phyloP scores from a whole-genome alignment of 1,140 invertebrate genomes.

The Grapholita molesta region DNA sequence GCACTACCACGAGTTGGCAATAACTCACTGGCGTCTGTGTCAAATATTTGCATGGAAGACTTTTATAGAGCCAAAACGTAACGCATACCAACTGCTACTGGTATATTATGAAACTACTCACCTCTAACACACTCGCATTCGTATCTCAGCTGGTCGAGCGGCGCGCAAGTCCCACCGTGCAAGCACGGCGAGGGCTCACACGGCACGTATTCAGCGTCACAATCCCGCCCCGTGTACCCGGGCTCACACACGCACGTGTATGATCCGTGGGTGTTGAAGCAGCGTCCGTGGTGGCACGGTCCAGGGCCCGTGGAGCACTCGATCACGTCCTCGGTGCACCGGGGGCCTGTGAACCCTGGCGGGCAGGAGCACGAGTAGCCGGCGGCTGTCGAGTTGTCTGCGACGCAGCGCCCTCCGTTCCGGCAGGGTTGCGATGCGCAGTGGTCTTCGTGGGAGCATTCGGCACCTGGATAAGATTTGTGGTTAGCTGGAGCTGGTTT shows the following conservation, averaged over 20 bases:
- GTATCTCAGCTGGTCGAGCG: constrained; percentile 87
- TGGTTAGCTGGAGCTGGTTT: neutral
- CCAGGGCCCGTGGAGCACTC: constrained; percentile 86
- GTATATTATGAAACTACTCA: constrained; percentile 77
- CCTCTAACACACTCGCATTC: constrained; percentile 92
- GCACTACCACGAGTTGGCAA: too few species aligned
- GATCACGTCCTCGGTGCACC: constrained; percentile 93
- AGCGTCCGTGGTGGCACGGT: constrained; percentile 89
- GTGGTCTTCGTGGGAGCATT: constrained; percentile 93
- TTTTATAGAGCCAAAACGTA: too few species aligned
- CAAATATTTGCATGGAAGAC: too few species aligned
- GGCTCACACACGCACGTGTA: constrained; percentile 94
- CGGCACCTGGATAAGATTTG: constrained; percentile 82
- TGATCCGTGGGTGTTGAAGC: constrained; percentile 92
- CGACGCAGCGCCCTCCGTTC: constrained; percentile 91
- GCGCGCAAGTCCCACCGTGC: constrained; percentile 91
- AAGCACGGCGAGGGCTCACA: constrained; percentile 93
- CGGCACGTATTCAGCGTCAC: constrained; percentile 93
- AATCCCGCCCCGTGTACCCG: constrained; percentile 94
- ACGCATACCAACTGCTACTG: constrained; percentile 4
- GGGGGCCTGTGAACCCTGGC: constrained; percentile 90
- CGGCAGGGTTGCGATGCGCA: constrained; percentile 93
- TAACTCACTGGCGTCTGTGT: too few species aligned
- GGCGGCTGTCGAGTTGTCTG: constrained; percentile 76
- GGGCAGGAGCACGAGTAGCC: constrained; percentile 91